Evolutionary conservation across 2,888 invertebrate species (phyloP).

Genomic region (Timandra comae): DNA sequence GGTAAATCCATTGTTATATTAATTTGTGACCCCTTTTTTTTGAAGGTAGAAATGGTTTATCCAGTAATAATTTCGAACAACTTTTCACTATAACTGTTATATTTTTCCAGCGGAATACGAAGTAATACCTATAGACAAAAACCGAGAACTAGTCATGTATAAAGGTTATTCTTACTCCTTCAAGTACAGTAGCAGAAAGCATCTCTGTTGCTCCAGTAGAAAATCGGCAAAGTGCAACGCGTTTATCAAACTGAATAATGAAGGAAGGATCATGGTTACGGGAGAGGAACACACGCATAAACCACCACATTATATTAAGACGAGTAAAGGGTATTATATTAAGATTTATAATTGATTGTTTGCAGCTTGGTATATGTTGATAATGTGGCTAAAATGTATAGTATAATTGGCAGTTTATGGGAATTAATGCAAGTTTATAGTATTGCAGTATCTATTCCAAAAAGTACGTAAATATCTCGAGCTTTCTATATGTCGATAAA

Average conservation of each 20-base stretch:
- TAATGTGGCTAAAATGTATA: no score
- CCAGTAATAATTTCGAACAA: no score
- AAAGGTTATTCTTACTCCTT: constrained; percentile 17
- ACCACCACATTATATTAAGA: not conserved
- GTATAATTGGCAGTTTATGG: no score
- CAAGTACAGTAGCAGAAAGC: constrained; percentile 6
- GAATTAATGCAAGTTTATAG: no score
- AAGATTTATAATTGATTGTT: no score
- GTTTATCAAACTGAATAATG: not conserved
- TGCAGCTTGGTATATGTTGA: no score
- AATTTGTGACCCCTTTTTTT: no score
- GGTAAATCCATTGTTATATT: no score
- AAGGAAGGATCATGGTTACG: not conserved
- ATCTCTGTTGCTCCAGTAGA: constrained; percentile 24
- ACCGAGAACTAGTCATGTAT: constrained; percentile 7
- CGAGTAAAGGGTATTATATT: not conserved
- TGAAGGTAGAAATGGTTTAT: no score
- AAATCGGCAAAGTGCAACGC: constrained; percentile 5
- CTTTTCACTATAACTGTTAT: no score
- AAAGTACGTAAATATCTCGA: no score
- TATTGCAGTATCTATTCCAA: no score
- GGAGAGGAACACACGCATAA: not conserved
- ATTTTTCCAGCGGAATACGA: not conserved
- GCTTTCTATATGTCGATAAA: not conserved
- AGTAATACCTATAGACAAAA: not conserved